Conservation (phyloP, 2,888 invertebrate species). For the Melikaiella ostensackeni region DNA sequence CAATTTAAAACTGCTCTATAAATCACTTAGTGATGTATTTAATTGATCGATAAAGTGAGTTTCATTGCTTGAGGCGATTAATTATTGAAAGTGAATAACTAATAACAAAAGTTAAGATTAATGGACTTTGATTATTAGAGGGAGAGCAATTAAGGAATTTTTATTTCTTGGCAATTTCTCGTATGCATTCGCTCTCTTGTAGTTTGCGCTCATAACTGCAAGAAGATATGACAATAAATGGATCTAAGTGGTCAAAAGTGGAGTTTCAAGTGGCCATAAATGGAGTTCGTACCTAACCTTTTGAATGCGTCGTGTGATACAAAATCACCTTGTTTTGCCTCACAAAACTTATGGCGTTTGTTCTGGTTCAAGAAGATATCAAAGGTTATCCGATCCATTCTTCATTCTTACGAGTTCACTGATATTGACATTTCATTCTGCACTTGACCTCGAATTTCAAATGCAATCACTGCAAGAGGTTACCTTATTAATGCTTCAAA, state of each 20-base stretch:
- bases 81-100: neutral
- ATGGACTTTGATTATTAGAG: neutral
- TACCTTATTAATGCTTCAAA: no score
- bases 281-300: constrained; percentile 54
- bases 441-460: neutral
- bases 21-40: neutral
- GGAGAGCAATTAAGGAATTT: constrained; percentile 1
- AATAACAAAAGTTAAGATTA: neutral
- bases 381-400: neutral
- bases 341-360: constrained; percentile 1
- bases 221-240: constrained; percentile 57
- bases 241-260: constrained; percentile 58
- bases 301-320: constrained; percentile 55
- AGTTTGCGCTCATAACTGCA: constrained; percentile 56
- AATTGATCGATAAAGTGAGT: neutral
- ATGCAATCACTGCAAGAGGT: neutral
- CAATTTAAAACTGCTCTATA: neutral
- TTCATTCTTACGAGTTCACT: neutral
- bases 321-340: constrained; percentile 48
- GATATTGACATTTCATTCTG: neutral
- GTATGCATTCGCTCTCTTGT: constrained; percentile 45
- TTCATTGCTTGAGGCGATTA: neutral
- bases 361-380: neutral
- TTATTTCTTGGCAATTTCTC: constrained; percentile 27
- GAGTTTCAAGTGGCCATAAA: constrained; percentile 57